Evolutionary conservation across 2,888 invertebrate genomes (phyloP).

Genomic region (Polietes domitor): DNA sequence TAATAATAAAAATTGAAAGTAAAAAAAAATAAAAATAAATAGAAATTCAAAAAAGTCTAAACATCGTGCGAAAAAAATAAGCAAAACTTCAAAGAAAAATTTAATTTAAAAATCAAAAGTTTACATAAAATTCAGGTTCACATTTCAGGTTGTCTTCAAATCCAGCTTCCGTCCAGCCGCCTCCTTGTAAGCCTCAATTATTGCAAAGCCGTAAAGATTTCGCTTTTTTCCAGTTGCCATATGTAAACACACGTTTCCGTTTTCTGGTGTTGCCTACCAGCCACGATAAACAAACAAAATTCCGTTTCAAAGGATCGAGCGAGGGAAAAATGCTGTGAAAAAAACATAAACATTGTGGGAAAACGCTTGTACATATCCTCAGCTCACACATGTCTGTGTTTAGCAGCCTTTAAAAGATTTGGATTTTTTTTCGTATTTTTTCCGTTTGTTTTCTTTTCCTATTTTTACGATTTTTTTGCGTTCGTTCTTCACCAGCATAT

Average conservation of each 20-base stretch:
- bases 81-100: slow-evolving; percentile 2
- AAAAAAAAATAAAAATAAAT: slow-evolving; percentile 41
- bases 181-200: neutral
- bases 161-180: neutral
- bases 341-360: slow-evolving; percentile 10
- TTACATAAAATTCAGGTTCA: no score
- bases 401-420: neutral
- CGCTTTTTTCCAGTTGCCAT: slow-evolving; percentile 47
- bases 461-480: neutral
- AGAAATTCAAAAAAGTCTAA: neutral
- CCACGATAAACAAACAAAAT: slow-evolving; percentile 58
- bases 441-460: neutral
- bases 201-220: neutral
- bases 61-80: slow-evolving; percentile 10
- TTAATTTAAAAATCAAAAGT: no score
- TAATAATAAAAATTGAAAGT: neutral
- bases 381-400: neutral
- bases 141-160: neutral
- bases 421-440: slow-evolving; percentile 9
- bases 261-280: neutral
- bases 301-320: neutral
- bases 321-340: neutral
- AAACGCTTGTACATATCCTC: neutral
- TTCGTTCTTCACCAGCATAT: neutral
- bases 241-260: slow-evolving; percentile 47